A percentile compares a stretch with the other conserved stretches of the same genome.
phyloP scores from a whole-genome alignment of 2,797 vertebrate genomes.

The Schizopygopsis malacanthus region DNA sequence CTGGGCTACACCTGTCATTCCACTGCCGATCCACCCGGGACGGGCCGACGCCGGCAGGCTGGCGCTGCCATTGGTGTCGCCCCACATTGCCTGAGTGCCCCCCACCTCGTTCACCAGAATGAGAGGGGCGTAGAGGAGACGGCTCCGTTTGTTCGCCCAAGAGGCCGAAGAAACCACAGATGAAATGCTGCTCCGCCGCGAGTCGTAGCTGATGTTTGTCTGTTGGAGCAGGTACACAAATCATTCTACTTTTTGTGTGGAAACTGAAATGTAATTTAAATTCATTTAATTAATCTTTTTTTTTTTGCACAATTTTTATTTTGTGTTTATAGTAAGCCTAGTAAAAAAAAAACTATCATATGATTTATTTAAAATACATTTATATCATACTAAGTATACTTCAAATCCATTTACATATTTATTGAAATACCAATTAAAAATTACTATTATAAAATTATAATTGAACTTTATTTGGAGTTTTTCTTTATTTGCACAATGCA shows the following conservation, averaged over 20 bases:
- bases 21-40: constrained; percentile 69
- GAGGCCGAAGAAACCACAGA: constrained; percentile 73
- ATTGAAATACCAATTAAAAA: too few species aligned
- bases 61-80: constrained; percentile 61
- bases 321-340: too few species aligned
- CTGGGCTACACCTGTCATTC: constrained; percentile 41
- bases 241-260: background rate
- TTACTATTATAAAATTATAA: too few species aligned
- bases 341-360: too few species aligned
- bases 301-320: too few species aligned
- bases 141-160: constrained; percentile 84
- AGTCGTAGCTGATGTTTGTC: constrained; percentile 71
- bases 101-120: constrained; percentile 85
- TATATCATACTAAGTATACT: too few species aligned
- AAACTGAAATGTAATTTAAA: too few species aligned
- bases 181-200: constrained; percentile 66
- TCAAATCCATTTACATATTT: too few species aligned
- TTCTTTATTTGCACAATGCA: too few species aligned
- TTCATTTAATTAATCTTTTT: too few species aligned
- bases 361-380: too few species aligned
- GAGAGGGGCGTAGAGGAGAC: constrained; percentile 87
- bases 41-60: constrained; percentile 83
- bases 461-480: too few species aligned
- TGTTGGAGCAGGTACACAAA: constrained; percentile 51
- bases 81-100: constrained; percentile 66